Conservation (phyloP, 2,113 vertebrate genomes). For the Chloroceryle aenea region DNA sequence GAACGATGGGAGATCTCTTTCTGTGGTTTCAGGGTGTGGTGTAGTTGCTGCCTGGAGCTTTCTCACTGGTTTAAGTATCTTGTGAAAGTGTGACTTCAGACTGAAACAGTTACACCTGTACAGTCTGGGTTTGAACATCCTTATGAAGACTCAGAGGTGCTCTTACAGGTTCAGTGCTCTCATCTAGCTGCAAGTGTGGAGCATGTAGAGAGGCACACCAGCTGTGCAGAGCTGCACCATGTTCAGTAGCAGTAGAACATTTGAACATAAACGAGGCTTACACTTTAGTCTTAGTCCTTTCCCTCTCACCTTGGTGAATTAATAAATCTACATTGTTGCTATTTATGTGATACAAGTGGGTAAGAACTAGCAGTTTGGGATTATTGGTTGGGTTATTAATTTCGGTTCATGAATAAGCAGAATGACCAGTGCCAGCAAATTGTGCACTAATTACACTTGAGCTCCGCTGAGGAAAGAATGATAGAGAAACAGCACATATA, state of each 20-base stretch:
- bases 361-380: neutral
- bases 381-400: slow-evolving; percentile 1
- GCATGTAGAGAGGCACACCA: neutral
- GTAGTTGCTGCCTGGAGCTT: neutral
- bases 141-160: neutral
- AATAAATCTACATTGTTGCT: neutral
- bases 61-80: neutral
- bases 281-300: neutral
- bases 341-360: neutral
- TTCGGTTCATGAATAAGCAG: neutral
- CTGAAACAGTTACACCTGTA: neutral
- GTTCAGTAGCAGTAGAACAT: neutral
- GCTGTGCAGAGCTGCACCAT: neutral
- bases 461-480: neutral
- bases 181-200: neutral
- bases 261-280: neutral
- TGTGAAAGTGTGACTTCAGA: rapidly evolving
- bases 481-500: neutral
- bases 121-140: neutral
- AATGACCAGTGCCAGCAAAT: neutral
- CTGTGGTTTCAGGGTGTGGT: neutral
- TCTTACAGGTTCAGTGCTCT: neutral
- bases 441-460: neutral
- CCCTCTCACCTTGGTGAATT: neutral
- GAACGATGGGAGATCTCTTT: neutral